A percentile compares a stretch with the other conserved stretches of the same genome.
These are phyloP conservation scores for Paracanthobrama guichenoti DNA, from an alignment of 2,113 vertebrate genomes.

Conservation along the genomic window DNA sequence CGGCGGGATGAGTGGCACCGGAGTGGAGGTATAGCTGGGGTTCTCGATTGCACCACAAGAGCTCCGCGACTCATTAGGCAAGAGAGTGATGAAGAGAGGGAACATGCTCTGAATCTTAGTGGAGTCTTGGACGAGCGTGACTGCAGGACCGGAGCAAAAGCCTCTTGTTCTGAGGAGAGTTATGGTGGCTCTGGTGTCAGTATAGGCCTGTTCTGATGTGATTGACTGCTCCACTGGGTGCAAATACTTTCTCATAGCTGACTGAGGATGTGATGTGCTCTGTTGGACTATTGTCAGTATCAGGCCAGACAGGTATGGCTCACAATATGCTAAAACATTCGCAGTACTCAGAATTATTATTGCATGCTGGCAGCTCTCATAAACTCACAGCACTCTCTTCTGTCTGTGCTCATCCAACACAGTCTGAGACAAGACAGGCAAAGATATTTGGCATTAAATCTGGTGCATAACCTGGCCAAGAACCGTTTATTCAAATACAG, in stretches of 20 bases:
- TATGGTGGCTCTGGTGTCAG: slow-evolving; percentile 44
- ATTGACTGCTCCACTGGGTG: slow-evolving; percentile 44
- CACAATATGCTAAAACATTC: background rate
- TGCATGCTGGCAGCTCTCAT: slow-evolving; percentile 7
- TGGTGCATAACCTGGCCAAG: slow-evolving; percentile 13
- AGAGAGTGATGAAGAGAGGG: slow-evolving; percentile 40
- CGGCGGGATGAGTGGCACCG: background rate
- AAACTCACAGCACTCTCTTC: slow-evolving; percentile 11
- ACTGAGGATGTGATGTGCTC: slow-evolving; percentile 5
- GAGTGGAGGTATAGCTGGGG: slow-evolving; percentile 30
- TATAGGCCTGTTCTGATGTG: slow-evolving; percentile 37
- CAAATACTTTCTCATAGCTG: slow-evolving; percentile 15
- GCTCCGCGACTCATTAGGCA: slow-evolving; percentile 53
- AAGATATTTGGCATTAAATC: slow-evolving; percentile 10
- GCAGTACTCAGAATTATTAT: background rate
- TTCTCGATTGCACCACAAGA: slow-evolving; percentile 39
- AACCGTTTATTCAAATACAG: background rate
- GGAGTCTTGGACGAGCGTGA: slow-evolving; percentile 28
- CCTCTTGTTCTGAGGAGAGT: slow-evolving; percentile 52
- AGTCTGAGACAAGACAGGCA: background rate
- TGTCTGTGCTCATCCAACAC: background rate
- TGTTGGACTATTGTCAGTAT: background rate
- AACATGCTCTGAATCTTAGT: slow-evolving; percentile 54
- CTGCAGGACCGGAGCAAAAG: slow-evolving; percentile 21
- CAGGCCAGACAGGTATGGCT: background rate